phyloP scores from a whole-genome alignment of 30 jellyfish, hydroid and myxozoan genomes.

The Turritopsis rubra region DNA sequence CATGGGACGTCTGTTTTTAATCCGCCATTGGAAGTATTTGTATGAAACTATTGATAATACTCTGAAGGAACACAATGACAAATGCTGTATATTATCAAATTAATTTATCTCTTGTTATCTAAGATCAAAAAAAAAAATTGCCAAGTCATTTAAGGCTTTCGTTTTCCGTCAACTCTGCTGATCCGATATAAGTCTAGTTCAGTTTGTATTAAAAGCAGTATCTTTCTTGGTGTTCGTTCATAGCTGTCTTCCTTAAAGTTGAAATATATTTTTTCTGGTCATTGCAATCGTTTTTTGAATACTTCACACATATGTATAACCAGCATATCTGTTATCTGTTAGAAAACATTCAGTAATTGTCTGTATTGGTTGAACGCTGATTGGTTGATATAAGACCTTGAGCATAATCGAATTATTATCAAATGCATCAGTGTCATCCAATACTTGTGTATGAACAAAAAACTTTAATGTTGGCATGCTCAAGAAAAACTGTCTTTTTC shows the following conservation, averaged over 20 bases:
- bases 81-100: background rate
- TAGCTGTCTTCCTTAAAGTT: no score
- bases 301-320: no score
- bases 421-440: background rate
- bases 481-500: background rate
- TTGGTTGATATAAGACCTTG: background rate
- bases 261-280: no score
- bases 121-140: background rate
- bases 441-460: background rate
- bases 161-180: background rate
- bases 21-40: background rate
- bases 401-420: background rate
- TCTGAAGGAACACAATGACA: background rate
- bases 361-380: background rate
- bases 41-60: background rate
- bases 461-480: background rate
- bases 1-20: background rate
- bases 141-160: background rate
- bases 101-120: background rate
- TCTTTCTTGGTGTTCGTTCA: background rate
- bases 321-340: background rate
- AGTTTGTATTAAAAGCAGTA: background rate
- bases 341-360: background rate
- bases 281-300: background rate
- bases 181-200: background rate